phyloP scores from a whole-genome alignment of 1,140 invertebrate species.

The Cephus cinctus region DNA sequence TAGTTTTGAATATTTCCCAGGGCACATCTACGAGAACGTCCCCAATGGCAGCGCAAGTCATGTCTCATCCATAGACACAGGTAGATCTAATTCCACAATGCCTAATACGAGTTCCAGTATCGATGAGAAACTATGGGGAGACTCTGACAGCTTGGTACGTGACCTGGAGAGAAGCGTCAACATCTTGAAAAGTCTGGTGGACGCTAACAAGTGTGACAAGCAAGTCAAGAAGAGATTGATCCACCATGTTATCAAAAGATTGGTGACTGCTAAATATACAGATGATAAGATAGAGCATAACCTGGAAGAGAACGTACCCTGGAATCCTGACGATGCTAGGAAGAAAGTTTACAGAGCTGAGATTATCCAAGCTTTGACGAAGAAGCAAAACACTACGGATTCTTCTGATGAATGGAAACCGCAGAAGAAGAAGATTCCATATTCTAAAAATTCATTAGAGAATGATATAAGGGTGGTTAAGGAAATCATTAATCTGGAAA shows the following conservation, averaged over 20 bases:
- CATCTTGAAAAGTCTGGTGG: conserved; percentile 50
- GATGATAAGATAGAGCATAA: conserved; percentile 50
- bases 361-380: conserved; percentile 42
- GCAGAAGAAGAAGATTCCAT: conserved; percentile 24
- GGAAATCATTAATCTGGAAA: conserved; percentile 30
- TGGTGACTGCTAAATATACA: conserved; percentile 48
- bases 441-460: conserved; percentile 19
- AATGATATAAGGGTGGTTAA: conserved; percentile 26
- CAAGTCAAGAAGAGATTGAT: conserved; percentile 49
- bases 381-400: conserved; percentile 45
- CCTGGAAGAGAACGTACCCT: conserved; percentile 46
- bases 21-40: conserved; percentile 51
- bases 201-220: conserved; percentile 50
- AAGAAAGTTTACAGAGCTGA: conserved; percentile 47
- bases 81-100: conserved; percentile 45
- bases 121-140: conserved; percentile 51
- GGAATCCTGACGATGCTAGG: conserved; percentile 49
- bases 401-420: conserved; percentile 48
- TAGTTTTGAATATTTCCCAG: conserved; percentile 57
- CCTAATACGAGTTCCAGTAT: conserved; percentile 53
- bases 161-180: conserved; percentile 53
- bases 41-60: conserved; percentile 37
- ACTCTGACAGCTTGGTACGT: conserved; percentile 45
- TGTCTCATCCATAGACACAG: conserved; percentile 40
- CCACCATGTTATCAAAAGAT: conserved; percentile 51